Evolutionary conservation across 2,888 invertebrate genomes (phyloP).

Genomic region (Hydroisotoma schaefferi): DNA sequence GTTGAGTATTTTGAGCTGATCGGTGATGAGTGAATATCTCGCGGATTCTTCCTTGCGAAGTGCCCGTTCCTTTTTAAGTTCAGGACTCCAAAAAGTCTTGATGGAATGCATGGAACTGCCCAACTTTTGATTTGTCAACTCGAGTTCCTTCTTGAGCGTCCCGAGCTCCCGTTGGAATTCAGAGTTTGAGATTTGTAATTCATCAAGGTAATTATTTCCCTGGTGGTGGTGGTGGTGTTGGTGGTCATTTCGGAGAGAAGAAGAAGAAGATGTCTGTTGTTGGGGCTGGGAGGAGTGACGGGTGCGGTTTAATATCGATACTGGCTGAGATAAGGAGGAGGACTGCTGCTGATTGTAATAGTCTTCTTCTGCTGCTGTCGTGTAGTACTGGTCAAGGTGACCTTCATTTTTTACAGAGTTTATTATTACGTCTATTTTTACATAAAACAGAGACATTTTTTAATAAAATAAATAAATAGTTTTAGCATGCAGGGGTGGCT

Average conservation of each 20-base stretch:
- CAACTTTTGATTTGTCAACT: constrained; percentile 93
- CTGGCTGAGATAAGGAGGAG: constrained; percentile 35
- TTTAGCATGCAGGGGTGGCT: neutral
- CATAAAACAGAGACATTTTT: neutral
- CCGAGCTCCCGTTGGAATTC: constrained; percentile 90
- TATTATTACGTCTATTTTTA: neutral
- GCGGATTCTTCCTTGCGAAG: constrained; percentile 95
- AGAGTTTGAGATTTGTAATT: constrained; percentile 88
- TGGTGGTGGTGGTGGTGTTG: constrained; percentile 49
- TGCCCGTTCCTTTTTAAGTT: constrained; percentile 96
- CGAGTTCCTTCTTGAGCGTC: constrained; percentile 87
- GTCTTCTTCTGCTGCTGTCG: constrained; percentile 19
- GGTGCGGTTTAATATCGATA: constrained; percentile 41
- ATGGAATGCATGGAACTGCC: constrained; percentile 99
- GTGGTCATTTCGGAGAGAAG: constrained; percentile 51
- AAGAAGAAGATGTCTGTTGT: constrained; percentile 51
- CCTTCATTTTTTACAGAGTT: neutral
- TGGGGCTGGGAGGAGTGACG: constrained; percentile 42
- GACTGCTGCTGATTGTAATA: constrained; percentile 42
- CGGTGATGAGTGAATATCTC: constrained; percentile 92
- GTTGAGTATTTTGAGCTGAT: constrained; percentile 91
- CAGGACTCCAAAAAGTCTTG: constrained; percentile 99
- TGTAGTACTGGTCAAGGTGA: neutral
- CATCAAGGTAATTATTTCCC: constrained; percentile 68
- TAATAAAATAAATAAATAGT: neutral